Base-by-base conservation (phyloP, 2,888 invertebrate genomes). In the Apodemia zela region DNA sequence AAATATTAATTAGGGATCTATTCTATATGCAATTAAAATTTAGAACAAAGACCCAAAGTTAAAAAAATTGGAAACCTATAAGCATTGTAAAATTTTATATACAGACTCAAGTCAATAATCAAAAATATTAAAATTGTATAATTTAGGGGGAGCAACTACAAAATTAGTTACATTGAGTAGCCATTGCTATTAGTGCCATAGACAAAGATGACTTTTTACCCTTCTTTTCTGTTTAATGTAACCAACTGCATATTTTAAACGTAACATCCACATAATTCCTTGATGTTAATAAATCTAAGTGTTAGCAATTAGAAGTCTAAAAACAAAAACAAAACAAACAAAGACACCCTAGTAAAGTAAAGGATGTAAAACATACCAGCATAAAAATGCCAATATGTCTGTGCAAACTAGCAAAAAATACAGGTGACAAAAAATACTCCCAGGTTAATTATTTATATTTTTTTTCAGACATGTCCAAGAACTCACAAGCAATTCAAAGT, bases 291-390 rank as follows among this genome's bases (percentile, higher is more conserved):
- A 65, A 58, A 47, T 68, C 68, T 81, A 81, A 71, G 71, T 77
- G 75, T 82, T 85, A 88, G 80, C 84, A 18, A 68, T 68, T 66
- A 66, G 60, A 69, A 66, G 57, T 67, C 69, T 71, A 72, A 69
- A 71, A 71, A 69, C 63, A 68, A 68, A 42, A 68, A 61, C 61
- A 75, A 77, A 80, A 77, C 74, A 77, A 73, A 71, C 64, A 77
- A 77, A 77, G 77, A 75, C 73, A 72, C 69, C 80, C 81, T 81
- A 73, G 79, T 77, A 76, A 73, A 71, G 68, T 73, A 74, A 79
- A 77, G 75, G 74, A 73, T 76, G 76, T 65, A n/a, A 59, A 75
- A 78, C 70, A 76, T 71, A 68, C 73, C 75, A 74, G 75, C 76
- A 77, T 73, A 17, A 21, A 33, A 21, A 21, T 51, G 51, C 51